phyloP scores from a whole-genome alignment of 2,113 vertebrate genomes.

The Balaenoptera acutorostrata region DNA sequence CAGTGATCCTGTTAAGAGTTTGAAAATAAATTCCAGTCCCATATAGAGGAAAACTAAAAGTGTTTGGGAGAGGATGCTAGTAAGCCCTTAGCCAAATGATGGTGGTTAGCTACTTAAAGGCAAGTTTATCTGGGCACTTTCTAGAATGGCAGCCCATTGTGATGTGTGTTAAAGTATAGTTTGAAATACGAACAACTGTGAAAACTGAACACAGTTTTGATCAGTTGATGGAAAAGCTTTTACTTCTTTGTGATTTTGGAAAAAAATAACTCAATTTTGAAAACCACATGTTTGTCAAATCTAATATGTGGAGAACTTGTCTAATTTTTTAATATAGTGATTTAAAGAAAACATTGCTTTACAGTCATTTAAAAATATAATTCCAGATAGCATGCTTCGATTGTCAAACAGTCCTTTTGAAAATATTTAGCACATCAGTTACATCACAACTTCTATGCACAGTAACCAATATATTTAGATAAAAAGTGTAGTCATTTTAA shows the following conservation, averaged over 20 bases:
- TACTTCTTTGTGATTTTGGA: neutral
- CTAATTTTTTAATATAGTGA: neutral
- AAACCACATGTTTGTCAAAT: neutral
- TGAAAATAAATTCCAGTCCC: conserved; percentile 84
- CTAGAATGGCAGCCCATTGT: neutral
- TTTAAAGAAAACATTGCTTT: neutral
- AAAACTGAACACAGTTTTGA: conserved; percentile 39
- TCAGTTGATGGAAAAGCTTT: neutral
- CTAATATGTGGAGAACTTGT: neutral
- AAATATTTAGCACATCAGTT: neutral
- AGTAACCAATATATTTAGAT: neutral
- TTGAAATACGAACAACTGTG: conserved; percentile 66
- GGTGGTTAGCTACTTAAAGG: neutral
- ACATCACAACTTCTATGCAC: neutral
- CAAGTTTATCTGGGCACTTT: neutral
- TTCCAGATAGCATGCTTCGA: neutral
- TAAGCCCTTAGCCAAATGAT: neutral
- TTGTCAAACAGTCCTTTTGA: neutral
- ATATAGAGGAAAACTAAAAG: conserved; percentile 70
- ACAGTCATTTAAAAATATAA: neutral
- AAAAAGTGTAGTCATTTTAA: neutral
- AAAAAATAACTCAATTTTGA: neutral
- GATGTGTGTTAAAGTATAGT: conserved; percentile 51
- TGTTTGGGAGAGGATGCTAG: conserved; percentile 52
- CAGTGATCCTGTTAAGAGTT: conserved; percentile 83